Evolutionary conservation across 2,888 invertebrate species (phyloP), one percentile per base, ranked within the genome.

Genomic region (Heteromyza rotundicornis): DNA sequence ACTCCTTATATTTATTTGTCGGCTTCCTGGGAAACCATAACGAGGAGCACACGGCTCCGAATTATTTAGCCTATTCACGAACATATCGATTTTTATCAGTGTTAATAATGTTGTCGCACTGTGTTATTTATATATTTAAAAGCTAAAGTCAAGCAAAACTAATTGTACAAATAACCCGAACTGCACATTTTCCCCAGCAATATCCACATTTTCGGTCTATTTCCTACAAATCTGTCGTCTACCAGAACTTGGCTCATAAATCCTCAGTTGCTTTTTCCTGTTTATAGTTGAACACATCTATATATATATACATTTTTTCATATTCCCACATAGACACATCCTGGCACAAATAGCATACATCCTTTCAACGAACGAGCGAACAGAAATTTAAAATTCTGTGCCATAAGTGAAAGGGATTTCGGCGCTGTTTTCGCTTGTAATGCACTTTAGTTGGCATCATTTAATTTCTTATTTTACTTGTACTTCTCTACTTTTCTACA

Each of bases 401-500:
- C 14, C 40, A 40, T 40, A 40, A 40, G 40, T 40, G 40, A 40
- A 40, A 40, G 40, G 40, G 40, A 7, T n/a, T 40, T 40, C 14
- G 3, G 40, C 16, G 40, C 16, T n/a, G 40, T n/a, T 40, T n/a
- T n/a, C n/a, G n/a, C 40, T n/a, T 40, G 40, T 40, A 14, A 7
- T 40, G 40, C 40, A 40, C 10, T 40, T 32, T 32, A 32, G 40
- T 40, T 40, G 36, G 54, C 54, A 19, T 54, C 36, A 36, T 27
- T 57, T 44, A 20, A 24, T 47, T 57, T 47, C 27, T 7, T 40
- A 40, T 40, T 40, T 40, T 27, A 10, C 40, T 40, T 40, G n/a
- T 12, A 5, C 23, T 50, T n/a, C 19, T n/a, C 7, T 47, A 16
- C 47, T 47, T 47, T 47, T 47, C 47, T 16, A 7, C 19, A 7